Conservation (phyloP, 2,888 invertebrate genomes). For the Panopea generosa region DNA sequence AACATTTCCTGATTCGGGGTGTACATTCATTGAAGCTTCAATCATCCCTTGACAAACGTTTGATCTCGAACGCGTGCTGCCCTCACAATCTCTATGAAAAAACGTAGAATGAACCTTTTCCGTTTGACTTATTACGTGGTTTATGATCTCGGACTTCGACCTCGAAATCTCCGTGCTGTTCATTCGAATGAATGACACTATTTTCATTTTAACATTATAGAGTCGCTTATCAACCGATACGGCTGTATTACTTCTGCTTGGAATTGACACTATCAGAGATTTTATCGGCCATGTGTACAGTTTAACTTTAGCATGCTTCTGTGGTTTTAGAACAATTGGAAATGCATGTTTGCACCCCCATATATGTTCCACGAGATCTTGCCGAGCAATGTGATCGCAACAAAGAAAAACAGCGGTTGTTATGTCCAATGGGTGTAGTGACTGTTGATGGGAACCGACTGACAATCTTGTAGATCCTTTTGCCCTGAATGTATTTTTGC, state of each 20-base stretch:
- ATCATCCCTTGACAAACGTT: constrained; percentile 3
- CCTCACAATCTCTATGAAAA: constrained; percentile 3
- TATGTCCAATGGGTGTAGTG: constrained; percentile 15
- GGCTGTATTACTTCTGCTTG: no score
- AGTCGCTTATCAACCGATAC: neutral
- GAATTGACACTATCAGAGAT: neutral
- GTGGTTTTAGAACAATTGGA: constrained; percentile 7
- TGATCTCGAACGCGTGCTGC: neutral
- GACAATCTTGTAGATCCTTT: no score
- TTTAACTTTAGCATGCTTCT: neutral
- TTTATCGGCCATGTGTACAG: constrained; percentile 7
- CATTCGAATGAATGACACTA: neutral
- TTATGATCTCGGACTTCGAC: constrained; percentile 4
- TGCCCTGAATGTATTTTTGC: no score
- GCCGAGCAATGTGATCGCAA: constrained; percentile 6
- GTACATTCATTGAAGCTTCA: neutral
- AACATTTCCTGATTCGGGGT: neutral
- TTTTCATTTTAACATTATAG: constrained; percentile 1
- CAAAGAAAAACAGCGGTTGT: constrained; percentile 14
- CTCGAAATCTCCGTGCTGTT: neutral
- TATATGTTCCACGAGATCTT: no score
- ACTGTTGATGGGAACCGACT: no score
- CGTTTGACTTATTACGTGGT: neutral
- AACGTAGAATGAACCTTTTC: constrained; percentile 10
- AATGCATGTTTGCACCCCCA: constrained; percentile 16